A percentile compares a stretch with the other conserved stretches of the same genome.
phyloP scores from a whole-genome alignment of 2,797 vertebrate genomes.

The Centropyge bicolor region DNA sequence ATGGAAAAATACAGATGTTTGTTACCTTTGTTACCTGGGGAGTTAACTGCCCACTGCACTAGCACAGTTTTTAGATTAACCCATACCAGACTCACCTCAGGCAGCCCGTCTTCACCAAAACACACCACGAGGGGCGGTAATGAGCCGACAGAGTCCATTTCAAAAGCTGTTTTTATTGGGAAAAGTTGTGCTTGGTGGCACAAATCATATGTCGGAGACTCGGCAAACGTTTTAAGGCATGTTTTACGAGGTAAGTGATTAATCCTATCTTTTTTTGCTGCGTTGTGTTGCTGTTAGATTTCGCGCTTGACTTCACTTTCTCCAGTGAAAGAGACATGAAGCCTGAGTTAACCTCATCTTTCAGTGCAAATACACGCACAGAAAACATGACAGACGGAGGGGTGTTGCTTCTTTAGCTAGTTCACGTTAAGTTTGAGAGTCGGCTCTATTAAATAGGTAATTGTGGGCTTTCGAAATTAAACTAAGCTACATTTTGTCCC shows the following conservation, averaged over 20 bases:
- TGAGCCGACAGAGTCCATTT: conserved; percentile 30
- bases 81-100: neutral
- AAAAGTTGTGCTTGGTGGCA: conserved; percentile 51
- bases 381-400: neutral
- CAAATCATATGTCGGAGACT: neutral
- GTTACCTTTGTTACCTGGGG: neutral
- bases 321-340: conserved; percentile 13
- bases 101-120: conserved; percentile 3
- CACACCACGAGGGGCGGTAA: conserved; percentile 54
- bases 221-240: neutral
- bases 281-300: neutral
- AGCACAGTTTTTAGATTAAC: neutral
- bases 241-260: conserved; percentile 24
- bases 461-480: fast-evolving
- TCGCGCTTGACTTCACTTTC: conserved; percentile 56
- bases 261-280: neutral
- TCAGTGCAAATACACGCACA: neutral
- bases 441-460: neutral
- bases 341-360: conserved; percentile 27
- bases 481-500: neutral
- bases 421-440: neutral
- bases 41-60: neutral
- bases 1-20: neutral
- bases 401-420: neutral
- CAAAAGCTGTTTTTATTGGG: conserved; percentile 45